Evolutionary conservation across 2,888 invertebrate species (phyloP).

Genomic region (Dasysyrphus tricinctus): DNA sequence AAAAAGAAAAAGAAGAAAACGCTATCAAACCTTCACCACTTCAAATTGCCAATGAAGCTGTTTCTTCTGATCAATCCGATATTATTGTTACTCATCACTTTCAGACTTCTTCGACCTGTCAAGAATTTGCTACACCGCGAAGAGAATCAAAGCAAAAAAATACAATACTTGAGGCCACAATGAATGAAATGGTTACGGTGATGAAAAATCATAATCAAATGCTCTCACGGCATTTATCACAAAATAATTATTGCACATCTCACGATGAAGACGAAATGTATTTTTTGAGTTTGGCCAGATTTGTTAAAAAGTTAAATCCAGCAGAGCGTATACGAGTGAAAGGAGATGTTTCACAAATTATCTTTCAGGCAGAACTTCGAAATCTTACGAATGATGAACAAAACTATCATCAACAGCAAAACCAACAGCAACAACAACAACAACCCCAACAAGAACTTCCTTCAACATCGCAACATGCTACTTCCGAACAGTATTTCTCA

Average conservation of each 20-base stretch:
- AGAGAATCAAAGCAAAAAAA: neutral
- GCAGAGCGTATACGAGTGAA: slow-evolving; percentile 7
- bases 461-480: neutral
- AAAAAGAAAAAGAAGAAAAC: neutral
- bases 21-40: neutral
- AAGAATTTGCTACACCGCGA: neutral
- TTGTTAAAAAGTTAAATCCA: slow-evolving; percentile 1
- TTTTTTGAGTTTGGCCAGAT: slow-evolving; percentile 13
- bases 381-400: neutral
- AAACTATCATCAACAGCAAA: neutral
- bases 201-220: slow-evolving; percentile 5
- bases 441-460: neutral
- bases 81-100: neutral
- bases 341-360: neutral
- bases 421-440: neutral
- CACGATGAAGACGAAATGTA: slow-evolving; percentile 19
- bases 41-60: neutral
- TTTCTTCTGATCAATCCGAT: slow-evolving; percentile 1
- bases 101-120: neutral
- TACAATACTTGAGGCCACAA: neutral
- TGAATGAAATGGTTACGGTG: neutral
- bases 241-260: neutral
- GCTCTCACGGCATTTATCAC: neutral
- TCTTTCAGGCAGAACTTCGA: slow-evolving; percentile 6
- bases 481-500: neutral